Base-by-base conservation (phyloP, 2,113 vertebrate species). In the Noturus placidus region DNA sequence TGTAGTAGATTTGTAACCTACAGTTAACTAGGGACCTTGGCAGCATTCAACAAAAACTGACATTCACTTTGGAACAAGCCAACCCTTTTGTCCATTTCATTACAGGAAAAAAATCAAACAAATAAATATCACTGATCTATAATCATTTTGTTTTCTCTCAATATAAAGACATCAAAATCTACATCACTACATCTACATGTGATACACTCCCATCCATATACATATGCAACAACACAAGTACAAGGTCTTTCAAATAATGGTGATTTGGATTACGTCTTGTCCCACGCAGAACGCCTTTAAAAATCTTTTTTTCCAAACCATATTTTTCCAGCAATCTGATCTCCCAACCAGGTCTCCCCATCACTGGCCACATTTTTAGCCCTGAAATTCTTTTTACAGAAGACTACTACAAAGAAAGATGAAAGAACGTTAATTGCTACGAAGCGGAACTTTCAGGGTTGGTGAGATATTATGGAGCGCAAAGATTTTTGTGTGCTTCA, bases 1-100 rank as follows among this genome's bases (percentile, higher is more conserved):
- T 89, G 83, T 86, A 89, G 94, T 92, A 91, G 94, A 95, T 93
- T 95, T 93, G 88, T 91, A 95, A 93, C 89, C 88, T 91, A 93
- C 90, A 82, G 38, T 86, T 89, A 91, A 94, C 93, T 92, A 92
- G 93, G 63, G 87, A 93, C 91, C 87, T 88, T 91, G 92, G 91
- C 91, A 93, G 91, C 89, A 78, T 88, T 93, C 84, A 88, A 91
- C 91, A 86, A 90, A 90, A 92, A 90, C 91, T 90, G 90, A 93
- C 91, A 94, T 92, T 92, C 91, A 92, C 89, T 90, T 92, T 91
- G 90, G 86, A 91, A 92, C 89, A 93, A 88, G 89, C 91, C 87
- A 87, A 90, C 90, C 83, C 86, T 92, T 88, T 88, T 89, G 89
- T 93, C 93, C 92, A 91, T 86, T 92, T 88, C 87, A 90, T 90